Conservation (phyloP, 2,797 vertebrate genomes). For the Nyctalus aviator region DNA sequence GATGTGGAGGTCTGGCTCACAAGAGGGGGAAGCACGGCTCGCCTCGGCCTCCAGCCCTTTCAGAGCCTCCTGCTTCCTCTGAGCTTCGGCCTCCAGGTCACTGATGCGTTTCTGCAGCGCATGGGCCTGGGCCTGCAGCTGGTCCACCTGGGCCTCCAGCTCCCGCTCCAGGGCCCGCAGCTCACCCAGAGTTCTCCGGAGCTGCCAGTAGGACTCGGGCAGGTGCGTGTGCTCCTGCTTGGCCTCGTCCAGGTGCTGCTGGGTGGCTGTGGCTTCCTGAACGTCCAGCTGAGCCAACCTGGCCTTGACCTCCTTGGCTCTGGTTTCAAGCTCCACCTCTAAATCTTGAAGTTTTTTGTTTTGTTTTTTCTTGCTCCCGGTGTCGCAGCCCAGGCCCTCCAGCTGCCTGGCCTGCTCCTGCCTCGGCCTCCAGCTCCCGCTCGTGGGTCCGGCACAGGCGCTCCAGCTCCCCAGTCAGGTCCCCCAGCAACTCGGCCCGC, state of each 20-base stretch:
- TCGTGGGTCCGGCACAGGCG: constrained; percentile 86
- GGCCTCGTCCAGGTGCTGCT: constrained; percentile 77
- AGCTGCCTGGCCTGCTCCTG: constrained; percentile 87
- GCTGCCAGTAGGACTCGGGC: constrained; percentile 80
- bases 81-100: constrained; percentile 87
- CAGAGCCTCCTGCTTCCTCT: constrained; percentile 75
- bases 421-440: constrained; percentile 85
- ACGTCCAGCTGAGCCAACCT: constrained; percentile 87
- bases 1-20: constrained; percentile 84
- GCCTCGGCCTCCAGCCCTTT: constrained; percentile 76
- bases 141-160: constrained; percentile 90
- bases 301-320: constrained; percentile 86
- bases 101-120: constrained; percentile 88
- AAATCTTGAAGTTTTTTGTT: constrained; percentile 88
- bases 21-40: background rate
- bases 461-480: constrained; percentile 86
- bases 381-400: constrained; percentile 78
- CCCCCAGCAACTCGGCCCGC: constrained; percentile 85
- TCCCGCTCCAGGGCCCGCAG: constrained; percentile 88
- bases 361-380: constrained; percentile 90
- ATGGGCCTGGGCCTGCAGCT: constrained; percentile 89
- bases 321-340: constrained; percentile 88
- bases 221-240: constrained; percentile 81
- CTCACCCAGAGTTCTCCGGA: constrained; percentile 80
- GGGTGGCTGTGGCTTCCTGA: constrained; percentile 85